Conservation (phyloP, 2,797 vertebrate genomes). For the Artibeus jamaicensis region DNA sequence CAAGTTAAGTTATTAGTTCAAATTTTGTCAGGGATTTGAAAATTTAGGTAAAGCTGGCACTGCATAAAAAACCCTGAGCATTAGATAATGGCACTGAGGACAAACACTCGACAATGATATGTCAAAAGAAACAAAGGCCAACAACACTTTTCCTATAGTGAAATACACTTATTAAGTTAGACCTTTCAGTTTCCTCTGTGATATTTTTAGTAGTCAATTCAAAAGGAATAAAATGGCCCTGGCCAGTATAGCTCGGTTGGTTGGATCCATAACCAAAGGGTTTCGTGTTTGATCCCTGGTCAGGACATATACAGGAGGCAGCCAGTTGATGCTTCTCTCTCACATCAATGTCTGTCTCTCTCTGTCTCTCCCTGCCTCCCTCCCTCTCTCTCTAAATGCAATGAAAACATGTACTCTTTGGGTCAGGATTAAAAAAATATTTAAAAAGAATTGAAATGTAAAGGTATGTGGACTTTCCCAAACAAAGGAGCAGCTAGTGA, state of each 20-base stretch:
- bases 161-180: neutral
- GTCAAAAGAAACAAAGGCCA: neutral
- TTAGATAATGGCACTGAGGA: neutral
- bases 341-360: neutral
- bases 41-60: neutral
- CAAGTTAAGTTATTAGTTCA: neutral
- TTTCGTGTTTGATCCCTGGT: neutral
- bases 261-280: neutral
- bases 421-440: neutral
- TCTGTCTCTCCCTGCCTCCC: neutral
- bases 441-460: slow-evolving; percentile 21
- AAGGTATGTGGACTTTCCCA: neutral
- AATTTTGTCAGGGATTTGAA: slow-evolving; percentile 4
- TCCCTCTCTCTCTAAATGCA: neutral
- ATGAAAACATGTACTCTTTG: neutral
- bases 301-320: neutral
- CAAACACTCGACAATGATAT: neutral
- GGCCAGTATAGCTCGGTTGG: neutral
- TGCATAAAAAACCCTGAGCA: neutral
- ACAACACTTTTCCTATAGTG: neutral
- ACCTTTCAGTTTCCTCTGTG: neutral
- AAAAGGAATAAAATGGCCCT: slow-evolving; percentile 7
- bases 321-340: neutral
- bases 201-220: neutral
- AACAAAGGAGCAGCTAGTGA: neutral